phyloP scores from a whole-genome alignment of 2,797 vertebrate genomes.

The Columba guinea region DNA sequence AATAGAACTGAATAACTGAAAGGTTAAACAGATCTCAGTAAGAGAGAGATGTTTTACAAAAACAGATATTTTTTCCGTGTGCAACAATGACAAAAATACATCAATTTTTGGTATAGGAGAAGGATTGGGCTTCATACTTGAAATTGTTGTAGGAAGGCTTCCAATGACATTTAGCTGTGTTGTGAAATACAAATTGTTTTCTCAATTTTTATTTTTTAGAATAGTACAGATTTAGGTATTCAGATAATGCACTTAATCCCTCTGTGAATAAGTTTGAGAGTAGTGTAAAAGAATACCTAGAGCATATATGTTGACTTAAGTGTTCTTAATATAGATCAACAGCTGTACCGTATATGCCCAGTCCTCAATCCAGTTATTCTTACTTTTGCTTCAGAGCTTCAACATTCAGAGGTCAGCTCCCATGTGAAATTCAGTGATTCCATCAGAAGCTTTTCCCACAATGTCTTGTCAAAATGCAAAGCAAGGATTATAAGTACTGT shows the following conservation, averaged over 20 bases:
- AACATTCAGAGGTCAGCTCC: slow-evolving; percentile 13
- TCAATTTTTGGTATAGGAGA: neutral
- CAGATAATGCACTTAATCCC: neutral
- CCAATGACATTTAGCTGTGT: neutral
- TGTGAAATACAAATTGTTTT: neutral
- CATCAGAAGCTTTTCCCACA: neutral
- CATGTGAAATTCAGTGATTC: slow-evolving; percentile 6
- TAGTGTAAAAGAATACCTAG: neutral
- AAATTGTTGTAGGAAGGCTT: neutral
- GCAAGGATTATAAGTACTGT: neutral
- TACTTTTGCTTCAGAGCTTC: neutral
- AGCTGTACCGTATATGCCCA: neutral
- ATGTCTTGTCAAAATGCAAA: slow-evolving; percentile 17
- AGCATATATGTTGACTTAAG: neutral
- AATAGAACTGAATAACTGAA: slow-evolving; percentile 30
- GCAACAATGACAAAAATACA: neutral
- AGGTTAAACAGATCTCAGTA: slow-evolving; percentile 25
- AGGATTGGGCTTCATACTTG: neutral
- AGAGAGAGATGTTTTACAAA: neutral
- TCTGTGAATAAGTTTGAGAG: neutral
- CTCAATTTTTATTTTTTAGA: neutral
- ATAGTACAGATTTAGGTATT: neutral
- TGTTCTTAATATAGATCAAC: neutral
- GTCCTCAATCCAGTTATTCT: neutral
- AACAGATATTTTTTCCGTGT: neutral